Conservation (phyloP, 1,140 invertebrate genomes). For the honey bee (Apis mellifera) region DNA sequence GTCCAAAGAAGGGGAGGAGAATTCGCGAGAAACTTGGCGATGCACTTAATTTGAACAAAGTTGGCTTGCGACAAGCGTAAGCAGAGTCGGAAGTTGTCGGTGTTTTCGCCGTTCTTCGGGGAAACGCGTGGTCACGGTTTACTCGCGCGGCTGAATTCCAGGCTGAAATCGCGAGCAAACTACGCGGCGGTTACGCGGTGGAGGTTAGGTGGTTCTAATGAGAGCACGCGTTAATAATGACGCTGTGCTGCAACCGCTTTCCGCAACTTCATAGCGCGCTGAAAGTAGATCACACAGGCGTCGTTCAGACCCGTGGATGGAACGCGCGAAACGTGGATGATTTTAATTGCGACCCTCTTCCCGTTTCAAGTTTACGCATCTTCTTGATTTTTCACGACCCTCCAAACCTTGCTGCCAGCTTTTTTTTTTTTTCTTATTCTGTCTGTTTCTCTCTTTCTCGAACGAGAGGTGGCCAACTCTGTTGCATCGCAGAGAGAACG, state of each 20-base stretch:
- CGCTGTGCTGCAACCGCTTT: conserved; percentile 45
- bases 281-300: conserved; percentile 23
- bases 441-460: background rate
- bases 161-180: conserved; percentile 30
- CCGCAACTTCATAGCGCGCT: conserved; percentile 34
- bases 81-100: conserved; percentile 10
- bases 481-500: background rate
- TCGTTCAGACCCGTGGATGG: conserved; percentile 9
- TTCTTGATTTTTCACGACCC: background rate
- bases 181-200: background rate
- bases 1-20: no score
- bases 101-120: conserved; percentile 20
- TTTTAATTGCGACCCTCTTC: conserved; percentile 24
- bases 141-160: background rate
- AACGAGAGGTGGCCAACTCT: no score
- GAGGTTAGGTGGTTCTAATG: conserved; percentile 23
- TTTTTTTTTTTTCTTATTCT: background rate
- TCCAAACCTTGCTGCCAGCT: no score
- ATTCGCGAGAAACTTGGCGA: background rate
- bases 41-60: conserved; percentile 25
- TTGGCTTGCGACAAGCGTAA: background rate
- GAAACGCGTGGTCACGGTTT: background rate
- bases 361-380: background rate
- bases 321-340: conserved; percentile 21
- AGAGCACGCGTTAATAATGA: conserved; percentile 47